phyloP scores from a whole-genome alignment of 2,113 vertebrate genomes.

The Mesembrinibis cayennensis region DNA sequence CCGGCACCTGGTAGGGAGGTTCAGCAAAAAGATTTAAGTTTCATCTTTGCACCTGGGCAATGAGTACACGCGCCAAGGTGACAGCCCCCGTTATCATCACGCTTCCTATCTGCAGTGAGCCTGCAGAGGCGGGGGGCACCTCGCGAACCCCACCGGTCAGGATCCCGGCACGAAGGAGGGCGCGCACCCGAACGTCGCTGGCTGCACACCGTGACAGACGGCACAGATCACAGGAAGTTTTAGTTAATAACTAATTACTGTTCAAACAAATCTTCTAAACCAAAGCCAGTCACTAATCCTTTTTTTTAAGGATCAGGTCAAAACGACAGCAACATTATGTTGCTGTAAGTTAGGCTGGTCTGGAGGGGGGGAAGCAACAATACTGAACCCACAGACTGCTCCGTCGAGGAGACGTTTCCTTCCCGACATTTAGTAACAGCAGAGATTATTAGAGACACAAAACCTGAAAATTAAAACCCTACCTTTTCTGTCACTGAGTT shows the following conservation, averaged over 20 bases:
- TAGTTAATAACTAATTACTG: neutral
- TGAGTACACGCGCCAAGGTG: neutral
- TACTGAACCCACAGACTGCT: neutral
- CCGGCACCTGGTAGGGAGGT: neutral
- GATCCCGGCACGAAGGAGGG: rapidly evolving
- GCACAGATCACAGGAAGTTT: neutral
- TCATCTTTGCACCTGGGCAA: neutral
- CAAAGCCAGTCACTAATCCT: neutral
- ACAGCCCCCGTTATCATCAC: neutral
- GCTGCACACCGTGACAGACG: rapidly evolving
- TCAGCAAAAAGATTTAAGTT: neutral
- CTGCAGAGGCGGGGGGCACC: neutral
- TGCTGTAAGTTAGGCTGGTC: neutral
- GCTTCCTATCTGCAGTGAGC: neutral
- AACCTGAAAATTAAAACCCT: neutral
- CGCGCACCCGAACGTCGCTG: neutral
- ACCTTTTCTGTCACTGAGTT: neutral
- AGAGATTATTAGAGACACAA: neutral
- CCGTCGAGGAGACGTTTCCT: neutral
- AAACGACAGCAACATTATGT: rapidly evolving
- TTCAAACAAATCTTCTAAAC: neutral
- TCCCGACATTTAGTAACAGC: neutral
- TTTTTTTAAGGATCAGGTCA: neutral
- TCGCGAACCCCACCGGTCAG: rapidly evolving
- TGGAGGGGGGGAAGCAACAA: neutral